These are phyloP conservation scores for Podilymbus podiceps DNA, from an alignment of 2,113 vertebrate species.

Conservation along the genomic window DNA sequence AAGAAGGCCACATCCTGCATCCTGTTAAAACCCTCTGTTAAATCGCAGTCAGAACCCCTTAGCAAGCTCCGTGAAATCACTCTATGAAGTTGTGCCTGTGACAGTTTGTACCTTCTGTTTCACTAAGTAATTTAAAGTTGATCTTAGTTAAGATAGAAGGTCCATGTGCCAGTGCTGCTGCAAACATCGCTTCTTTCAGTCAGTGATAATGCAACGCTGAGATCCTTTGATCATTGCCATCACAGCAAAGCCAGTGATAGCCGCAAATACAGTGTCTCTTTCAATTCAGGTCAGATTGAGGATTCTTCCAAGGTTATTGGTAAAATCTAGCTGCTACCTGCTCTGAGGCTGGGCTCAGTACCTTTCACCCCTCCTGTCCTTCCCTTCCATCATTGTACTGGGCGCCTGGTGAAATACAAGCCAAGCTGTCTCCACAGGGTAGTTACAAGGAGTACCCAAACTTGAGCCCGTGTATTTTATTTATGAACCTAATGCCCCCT, in stretches of 20 bases:
- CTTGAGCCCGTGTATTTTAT: background rate
- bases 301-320: background rate
- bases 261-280: background rate
- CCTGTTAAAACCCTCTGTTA: background rate
- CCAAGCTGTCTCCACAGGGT: background rate
- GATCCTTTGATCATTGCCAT: background rate
- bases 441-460: background rate
- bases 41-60: background rate
- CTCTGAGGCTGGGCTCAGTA: background rate
- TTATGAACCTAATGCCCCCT: background rate
- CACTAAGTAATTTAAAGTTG: background rate
- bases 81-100: background rate
- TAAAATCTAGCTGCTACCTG: background rate
- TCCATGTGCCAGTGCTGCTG: background rate
- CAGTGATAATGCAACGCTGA: background rate
- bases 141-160: constrained; percentile 15
- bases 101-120: constrained; percentile 2
- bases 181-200: background rate
- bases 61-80: background rate
- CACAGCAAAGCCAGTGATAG: background rate
- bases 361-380: background rate
- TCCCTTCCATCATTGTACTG: background rate
- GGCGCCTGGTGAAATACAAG: background rate
- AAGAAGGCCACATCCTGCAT: constrained; percentile 36
- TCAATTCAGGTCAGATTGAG: background rate